These are phyloP conservation scores for Vicugna pacos DNA, from an alignment of 2,113 vertebrate species.

Conservation along the genomic window DNA sequence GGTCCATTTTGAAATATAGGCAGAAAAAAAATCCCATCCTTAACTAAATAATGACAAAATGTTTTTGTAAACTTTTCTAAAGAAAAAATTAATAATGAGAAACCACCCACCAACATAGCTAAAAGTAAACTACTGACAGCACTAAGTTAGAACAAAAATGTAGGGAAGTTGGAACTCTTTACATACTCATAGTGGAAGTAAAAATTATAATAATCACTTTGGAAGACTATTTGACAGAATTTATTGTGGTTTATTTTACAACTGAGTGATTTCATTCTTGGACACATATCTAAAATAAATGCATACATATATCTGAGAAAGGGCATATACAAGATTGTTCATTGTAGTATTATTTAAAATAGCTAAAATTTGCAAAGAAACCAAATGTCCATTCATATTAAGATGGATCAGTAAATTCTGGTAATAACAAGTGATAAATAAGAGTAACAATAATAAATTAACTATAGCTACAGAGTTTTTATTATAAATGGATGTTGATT, in stretches of 20 bases:
- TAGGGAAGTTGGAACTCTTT: background rate
- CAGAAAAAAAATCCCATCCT: background rate
- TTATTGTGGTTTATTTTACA: background rate
- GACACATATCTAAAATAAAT: background rate
- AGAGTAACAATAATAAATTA: background rate
- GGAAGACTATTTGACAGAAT: background rate
- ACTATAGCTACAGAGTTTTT: background rate
- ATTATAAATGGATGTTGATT: too few species aligned
- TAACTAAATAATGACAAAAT: background rate
- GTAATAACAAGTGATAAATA: background rate
- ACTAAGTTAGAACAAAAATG: background rate
- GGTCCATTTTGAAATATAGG: background rate
- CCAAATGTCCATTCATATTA: background rate
- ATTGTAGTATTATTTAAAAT: background rate
- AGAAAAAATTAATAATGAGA: background rate
- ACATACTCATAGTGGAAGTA: background rate
- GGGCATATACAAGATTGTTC: background rate
- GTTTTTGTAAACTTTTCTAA: slow-evolving; percentile 6
- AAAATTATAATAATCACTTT: background rate
- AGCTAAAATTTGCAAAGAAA: background rate
- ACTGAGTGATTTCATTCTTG: background rate
- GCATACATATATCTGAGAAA: background rate
- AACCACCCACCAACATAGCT: background rate
- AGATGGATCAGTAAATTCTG: background rate
- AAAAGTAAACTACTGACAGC: background rate